Percentiles rank a stretch among this genome's conserved stretches.
phyloP scores from a whole-genome alignment of 2,888 invertebrate species.

The Petrophora chlorosata region DNA sequence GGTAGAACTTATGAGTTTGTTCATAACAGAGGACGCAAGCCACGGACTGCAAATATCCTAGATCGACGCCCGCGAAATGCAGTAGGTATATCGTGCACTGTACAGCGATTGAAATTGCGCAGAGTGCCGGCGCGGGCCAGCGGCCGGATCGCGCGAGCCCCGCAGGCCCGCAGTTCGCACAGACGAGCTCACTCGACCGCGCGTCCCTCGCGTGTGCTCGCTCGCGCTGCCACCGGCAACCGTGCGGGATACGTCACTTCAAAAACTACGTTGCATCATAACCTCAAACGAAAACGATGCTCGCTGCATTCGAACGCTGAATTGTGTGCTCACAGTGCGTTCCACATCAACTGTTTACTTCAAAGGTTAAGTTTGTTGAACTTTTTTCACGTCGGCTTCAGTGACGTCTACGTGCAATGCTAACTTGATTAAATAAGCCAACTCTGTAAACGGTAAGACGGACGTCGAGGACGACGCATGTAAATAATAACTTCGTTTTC shows the following conservation, averaged over 20 bases:
- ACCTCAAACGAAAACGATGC: slow-evolving; percentile 1
- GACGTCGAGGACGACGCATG: slow-evolving; percentile 50
- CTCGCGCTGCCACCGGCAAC: slow-evolving; percentile 38
- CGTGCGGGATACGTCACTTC: slow-evolving; percentile 41
- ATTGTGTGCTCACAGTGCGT: slow-evolving; percentile 32
- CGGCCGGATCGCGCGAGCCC: slow-evolving; percentile 22
- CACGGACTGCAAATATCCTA: slow-evolving; percentile 26
- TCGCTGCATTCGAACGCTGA: not conserved
- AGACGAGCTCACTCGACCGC: slow-evolving; percentile 65
- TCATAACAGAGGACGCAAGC: slow-evolving; percentile 22
- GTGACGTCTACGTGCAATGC: slow-evolving; percentile 71
- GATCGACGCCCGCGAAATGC: slow-evolving; percentile 42
- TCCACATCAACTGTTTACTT: slow-evolving; percentile 43
- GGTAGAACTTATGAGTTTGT: slow-evolving; percentile 1
- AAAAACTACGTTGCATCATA: slow-evolving; percentile 31
- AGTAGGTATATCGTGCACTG: slow-evolving; percentile 34
- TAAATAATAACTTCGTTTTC: slow-evolving; percentile 45
- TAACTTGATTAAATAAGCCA: slow-evolving; percentile 77
- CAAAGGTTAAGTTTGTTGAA: slow-evolving; percentile 76
- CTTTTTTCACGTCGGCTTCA: slow-evolving; percentile 70
- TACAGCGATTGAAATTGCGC: slow-evolving; percentile 63
- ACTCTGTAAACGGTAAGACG: slow-evolving; percentile 52
- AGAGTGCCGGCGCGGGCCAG: slow-evolving; percentile 61
- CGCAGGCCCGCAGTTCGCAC: slow-evolving; percentile 44
- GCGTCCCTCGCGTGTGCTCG: slow-evolving; percentile 57